Evolutionary conservation across 2,888 invertebrate species (phyloP), one percentile per base, ranked within the genome.

Genomic region (Lysandra bellargus): DNA sequence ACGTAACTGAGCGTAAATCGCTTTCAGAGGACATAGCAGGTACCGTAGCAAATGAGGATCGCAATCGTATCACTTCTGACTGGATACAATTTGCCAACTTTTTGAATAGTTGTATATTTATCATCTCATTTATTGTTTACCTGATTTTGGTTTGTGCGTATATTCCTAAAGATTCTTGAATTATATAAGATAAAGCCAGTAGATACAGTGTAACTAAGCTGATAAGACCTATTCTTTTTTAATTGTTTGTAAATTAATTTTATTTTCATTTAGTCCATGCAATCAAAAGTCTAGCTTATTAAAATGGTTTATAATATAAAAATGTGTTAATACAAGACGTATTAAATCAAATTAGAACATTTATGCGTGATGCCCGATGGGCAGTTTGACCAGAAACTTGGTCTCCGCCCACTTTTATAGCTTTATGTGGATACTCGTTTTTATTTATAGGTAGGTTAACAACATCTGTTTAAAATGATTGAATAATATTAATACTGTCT

Each of bases 21-120:
- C 83, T 89, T 3, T 84, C 88, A 2, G 91, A 89, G 61, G 90
- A 90, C 5, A 82, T 84, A 83, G 14, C 76, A 23, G 79, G 78
- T 30, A 80, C 83, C n/a, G 81, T 75, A 40, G 76, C 78, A n/a
- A 84, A 83, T 75, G 87, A 85, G n/a, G 84, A 86, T 2, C 85
- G 82, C 79, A 64, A 86, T 0, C 84, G 83, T n/a, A 82, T 84
- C 1, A 80, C 83, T 40, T 80, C 84, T n/a, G 93, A 93, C 72
- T 94, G 94, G 94, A 88, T 91, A 61, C 88, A 90, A 80, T 90
- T 94, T 69, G 91, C 92, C 30, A 91, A 89, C 79, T 82, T 94
- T 53, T 83, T 94, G 12, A 94, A 94, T 81, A 92, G 92, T 81
- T 82, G 86, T 40, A 83, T 91, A 23, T 91, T 93, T 80, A 85